A percentile compares a stretch with the other conserved stretches of the same genome.
Conservation (phyloP, 2,113 vertebrate genomes). For the Laticauda laticaudata region DNA sequence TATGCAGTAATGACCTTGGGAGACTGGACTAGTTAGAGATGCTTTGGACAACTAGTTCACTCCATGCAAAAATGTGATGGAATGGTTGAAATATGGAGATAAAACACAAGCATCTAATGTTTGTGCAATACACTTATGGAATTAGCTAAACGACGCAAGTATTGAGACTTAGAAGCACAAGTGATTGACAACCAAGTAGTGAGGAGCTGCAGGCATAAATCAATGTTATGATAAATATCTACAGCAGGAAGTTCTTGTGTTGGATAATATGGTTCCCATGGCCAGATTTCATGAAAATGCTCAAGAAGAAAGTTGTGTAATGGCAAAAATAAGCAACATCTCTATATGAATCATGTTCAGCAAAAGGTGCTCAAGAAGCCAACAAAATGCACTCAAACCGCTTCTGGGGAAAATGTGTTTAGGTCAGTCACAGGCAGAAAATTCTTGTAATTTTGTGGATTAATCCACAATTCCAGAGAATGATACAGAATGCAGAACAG, state of each 20-base stretch:
- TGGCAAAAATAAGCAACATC: neutral
- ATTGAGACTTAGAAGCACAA: neutral
- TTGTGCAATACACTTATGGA: neutral
- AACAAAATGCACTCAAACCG: neutral
- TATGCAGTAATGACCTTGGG: neutral
- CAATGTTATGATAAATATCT: neutral
- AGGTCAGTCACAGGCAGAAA: neutral
- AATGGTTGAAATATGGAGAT: neutral
- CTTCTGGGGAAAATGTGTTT: neutral
- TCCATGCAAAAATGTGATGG: neutral
- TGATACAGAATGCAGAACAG: neutral
- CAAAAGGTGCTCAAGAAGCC: neutral
- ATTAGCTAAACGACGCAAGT: neutral
- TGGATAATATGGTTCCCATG: neutral
- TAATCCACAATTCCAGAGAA: neutral
- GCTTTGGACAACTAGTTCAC: neutral
- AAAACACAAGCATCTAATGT: neutral
- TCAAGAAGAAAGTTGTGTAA: neutral
- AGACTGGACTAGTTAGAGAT: neutral
- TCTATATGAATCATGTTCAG: neutral
- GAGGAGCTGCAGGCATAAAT: neutral
- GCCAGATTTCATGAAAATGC: neutral
- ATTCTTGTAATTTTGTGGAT: neutral
- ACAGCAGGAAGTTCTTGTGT: neutral
- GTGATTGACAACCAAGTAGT: neutral